Conservation (phyloP, 1,140 invertebrate genomes). For the Cheumatopsyche charites region DNA sequence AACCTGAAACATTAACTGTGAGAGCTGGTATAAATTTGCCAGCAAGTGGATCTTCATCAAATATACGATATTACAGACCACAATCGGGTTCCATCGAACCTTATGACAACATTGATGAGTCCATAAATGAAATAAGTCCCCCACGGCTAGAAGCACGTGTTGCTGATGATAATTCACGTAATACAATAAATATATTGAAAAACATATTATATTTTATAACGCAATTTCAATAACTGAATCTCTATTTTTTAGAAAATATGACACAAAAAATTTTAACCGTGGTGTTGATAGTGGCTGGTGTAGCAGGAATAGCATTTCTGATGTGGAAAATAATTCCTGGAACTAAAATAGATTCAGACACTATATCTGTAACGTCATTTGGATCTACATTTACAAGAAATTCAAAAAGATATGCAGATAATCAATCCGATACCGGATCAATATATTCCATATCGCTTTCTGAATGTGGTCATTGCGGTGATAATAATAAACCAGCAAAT, state of each 20-base stretch:
- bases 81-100: constrained; percentile 56
- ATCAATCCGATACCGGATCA: constrained; percentile 55
- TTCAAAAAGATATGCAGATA: constrained; percentile 39
- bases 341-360: constrained; percentile 54
- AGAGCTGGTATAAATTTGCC: constrained; percentile 73
- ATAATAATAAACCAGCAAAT: constrained; percentile 53
- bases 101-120: constrained; percentile 54
- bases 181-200: not conserved
- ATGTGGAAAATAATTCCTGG: constrained; percentile 60
- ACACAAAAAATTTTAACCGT: constrained; percentile 53
- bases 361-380: constrained; percentile 43
- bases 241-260: constrained; percentile 42
- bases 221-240: not conserved
- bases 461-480: constrained; percentile 55
- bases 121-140: constrained; percentile 58
- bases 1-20: constrained; percentile 79
- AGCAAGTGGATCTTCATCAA: constrained; percentile 59
- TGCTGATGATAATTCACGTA: constrained; percentile 55
- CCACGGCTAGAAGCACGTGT: constrained; percentile 57
- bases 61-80: constrained; percentile 53
- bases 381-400: constrained; percentile 37
- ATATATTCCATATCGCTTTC: constrained; percentile 60
- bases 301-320: constrained; percentile 57
- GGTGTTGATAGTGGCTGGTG: constrained; percentile 58
- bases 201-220: not conserved